Evolutionary conservation across 1,140 invertebrate species (phyloP), one percentile per base, ranked within the genome.

Genomic region (Condylostylus longicornis): DNA sequence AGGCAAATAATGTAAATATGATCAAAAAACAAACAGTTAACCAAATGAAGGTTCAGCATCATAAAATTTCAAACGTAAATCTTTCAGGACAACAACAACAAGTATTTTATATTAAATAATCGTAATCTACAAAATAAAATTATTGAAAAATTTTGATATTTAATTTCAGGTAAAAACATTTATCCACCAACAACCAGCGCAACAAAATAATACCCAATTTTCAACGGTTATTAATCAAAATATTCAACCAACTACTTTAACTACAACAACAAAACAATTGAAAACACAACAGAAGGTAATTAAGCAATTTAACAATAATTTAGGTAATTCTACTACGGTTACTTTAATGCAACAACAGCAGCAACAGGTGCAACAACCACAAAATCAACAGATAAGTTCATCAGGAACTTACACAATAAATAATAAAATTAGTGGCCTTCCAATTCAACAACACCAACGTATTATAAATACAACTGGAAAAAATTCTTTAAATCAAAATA

Each of bases 151-250:
- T n/a, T n/a, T n/a, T n/a, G n/a, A n/a, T n/a, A n/a, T n/a, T n/a
- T n/a, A n/a, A n/a, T n/a, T n/a, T n/a, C n/a, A n/a, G 27, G 40
- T 55, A 0, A 55, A 55, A 29, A 50, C 53, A 12, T 53, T 54
- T 19, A 51, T 54, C 28, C 40, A 44, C 5, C 42, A 42, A 20
- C 41, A 48, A 15, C 45, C 25, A 27, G 25, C 25, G 9, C 4
- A 4, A 27, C 44, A 18, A 40, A 47, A 6, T 22, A 35, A 25
- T 14, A 34, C 34, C 21, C n/a, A n/a, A n/a, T n/a, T n/a, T 8
- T 23, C 34, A 23, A 35, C 15, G 6, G 12, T 12, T 12, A 40
- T 40, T 8, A 39, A 42, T 13, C 41, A 43, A 10, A 44, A 49
- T 21, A 47, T 49, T 31, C n/a, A 35, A 38, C 9, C 28, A 38